These are phyloP conservation scores for Atethmia centrago DNA, from an alignment of 2,888 invertebrate species.

Conservation along the genomic window DNA sequence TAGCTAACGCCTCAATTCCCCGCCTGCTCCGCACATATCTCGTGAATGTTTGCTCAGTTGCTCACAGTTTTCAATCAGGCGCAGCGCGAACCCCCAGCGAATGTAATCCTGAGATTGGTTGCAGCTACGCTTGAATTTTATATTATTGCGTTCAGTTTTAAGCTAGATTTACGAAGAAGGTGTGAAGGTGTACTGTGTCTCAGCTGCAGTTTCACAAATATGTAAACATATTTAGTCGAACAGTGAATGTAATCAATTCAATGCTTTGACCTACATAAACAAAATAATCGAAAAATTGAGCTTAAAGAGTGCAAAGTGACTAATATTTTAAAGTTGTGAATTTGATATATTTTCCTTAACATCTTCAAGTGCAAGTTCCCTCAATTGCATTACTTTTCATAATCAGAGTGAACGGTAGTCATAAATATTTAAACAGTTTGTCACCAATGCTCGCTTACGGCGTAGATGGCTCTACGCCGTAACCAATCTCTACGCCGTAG, in stretches of 20 bases:
- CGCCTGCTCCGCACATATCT: constrained; percentile 1
- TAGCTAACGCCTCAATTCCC: not conserved
- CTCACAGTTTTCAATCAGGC: constrained; percentile 56
- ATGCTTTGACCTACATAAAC: no score
- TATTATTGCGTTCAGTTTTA: constrained; percentile 27
- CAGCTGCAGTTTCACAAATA: not conserved
- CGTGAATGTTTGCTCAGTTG: constrained; percentile 49
- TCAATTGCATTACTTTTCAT: no score
- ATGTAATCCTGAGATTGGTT: constrained; percentile 61
- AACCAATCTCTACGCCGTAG: not conserved
- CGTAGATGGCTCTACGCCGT: not conserved
- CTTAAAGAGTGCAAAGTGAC: not conserved
- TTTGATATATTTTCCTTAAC: not conserved
- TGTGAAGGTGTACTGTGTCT: not conserved
- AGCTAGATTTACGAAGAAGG: not conserved
- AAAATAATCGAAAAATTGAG: not conserved
- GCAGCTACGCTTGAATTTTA: constrained; percentile 31
- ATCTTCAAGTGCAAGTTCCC: not conserved
- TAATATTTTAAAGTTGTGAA: not conserved
- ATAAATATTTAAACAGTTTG: not conserved
- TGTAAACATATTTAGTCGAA: no score
- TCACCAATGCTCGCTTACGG: not conserved
- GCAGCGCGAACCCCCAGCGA: constrained; percentile 7
- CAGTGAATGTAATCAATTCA: not conserved
- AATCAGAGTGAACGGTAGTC: not conserved